Evolutionary conservation across 2,888 invertebrate species (phyloP), one percentile per base, ranked within the genome.

Genomic region (Orthosia cruda): DNA sequence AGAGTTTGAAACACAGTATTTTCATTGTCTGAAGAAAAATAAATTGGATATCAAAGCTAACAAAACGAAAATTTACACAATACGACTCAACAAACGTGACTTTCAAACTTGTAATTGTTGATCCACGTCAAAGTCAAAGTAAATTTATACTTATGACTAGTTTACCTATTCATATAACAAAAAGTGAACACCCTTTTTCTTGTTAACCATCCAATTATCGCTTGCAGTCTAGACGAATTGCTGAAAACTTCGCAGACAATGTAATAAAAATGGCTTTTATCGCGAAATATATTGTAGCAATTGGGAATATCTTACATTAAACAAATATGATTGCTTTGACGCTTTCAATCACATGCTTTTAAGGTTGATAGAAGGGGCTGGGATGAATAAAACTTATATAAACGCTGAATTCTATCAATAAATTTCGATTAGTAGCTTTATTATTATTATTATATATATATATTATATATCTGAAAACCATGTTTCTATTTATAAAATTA

Each of bases 191-290:
- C 52, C 68, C 74, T 66, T 75, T 84, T 84, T 84, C 67, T 85
- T 74, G 59, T 70, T 69, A 84, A 71, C 65, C 40, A 67, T 74
- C 69, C 85, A 85, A 82, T 83, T 85, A 85, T 76, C 63, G 50
- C 63, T 49, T 72, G 71, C 74, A 81, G 84, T 84, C 87, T 87
- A 86, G 81, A 80, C 81, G 65, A 59, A 67, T 74, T 63, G n/a
- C 20, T 64, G 52, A 62, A 84, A 84, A 75, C 71, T 86, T 85
- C 26, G 54, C 69, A 86, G 77, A 85, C 84, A 64, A 77, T 54
- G 58, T 63, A 26, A 79, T 75, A 71, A 83, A 76, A 75, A 73
- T 69, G 47, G 55, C 64, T 81, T 75, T 76, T 86, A 77, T 75
- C 12, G 40, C 52, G 20, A n/a, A 66, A 18, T 69, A 65, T 65